phyloP scores from a whole-genome alignment of 2,797 vertebrate genomes.

The Phylloscopus collybita region DNA sequence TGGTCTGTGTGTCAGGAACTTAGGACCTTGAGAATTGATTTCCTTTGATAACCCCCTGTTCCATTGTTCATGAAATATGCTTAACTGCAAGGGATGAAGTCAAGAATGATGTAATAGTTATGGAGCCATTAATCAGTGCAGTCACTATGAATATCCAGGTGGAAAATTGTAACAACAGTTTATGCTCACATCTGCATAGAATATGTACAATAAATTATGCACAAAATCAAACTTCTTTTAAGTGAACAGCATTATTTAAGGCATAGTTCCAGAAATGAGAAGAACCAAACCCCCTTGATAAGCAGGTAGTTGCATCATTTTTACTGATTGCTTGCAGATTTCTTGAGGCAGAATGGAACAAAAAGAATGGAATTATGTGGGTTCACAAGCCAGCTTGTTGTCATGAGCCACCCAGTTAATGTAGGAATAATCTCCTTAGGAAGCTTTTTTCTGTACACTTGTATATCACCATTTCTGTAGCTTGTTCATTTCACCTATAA shows the following conservation, averaged over 20 bases:
- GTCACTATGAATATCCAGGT: constrained; percentile 41
- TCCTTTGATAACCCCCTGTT: constrained; percentile 14
- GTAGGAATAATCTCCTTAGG: neutral
- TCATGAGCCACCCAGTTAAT: neutral
- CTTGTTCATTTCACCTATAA: neutral
- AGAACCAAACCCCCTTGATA: neutral
- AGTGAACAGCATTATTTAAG: neutral
- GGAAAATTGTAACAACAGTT: constrained; percentile 33
- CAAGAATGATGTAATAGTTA: constrained; percentile 43
- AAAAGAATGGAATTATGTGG: neutral
- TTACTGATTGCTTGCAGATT: constrained; percentile 37
- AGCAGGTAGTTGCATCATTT: constrained; percentile 45
- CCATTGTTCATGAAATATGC: constrained; percentile 10
- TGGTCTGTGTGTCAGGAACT: neutral
- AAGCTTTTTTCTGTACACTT: neutral
- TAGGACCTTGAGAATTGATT: neutral
- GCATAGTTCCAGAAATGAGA: constrained; percentile 1
- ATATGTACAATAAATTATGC: neutral
- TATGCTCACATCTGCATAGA: constrained; percentile 40
- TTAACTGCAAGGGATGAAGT: neutral
- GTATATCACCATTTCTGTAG: neutral
- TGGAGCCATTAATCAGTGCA: constrained; percentile 27
- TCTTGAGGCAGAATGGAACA: neutral
- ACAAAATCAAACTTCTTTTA: constrained; percentile 20
- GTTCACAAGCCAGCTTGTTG: neutral